phyloP scores from a whole-genome alignment of 2,797 vertebrate genomes.

The Crypturellus tataupa region DNA sequence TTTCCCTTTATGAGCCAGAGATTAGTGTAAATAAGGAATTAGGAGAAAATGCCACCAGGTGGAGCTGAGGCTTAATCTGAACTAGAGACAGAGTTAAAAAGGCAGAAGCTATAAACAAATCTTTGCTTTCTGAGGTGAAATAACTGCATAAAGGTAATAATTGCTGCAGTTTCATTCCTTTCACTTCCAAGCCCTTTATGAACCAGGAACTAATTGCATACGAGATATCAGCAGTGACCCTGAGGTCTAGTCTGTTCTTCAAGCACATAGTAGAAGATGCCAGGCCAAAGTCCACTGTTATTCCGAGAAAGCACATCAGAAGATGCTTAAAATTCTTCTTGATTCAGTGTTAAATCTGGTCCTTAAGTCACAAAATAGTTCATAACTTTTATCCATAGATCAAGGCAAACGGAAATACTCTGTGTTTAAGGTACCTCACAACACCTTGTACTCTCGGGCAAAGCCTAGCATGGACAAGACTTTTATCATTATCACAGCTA shows the following conservation, averaged over 20 bases:
- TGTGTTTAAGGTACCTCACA: not conserved
- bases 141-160: not conserved
- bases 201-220: not conserved
- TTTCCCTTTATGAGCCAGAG: not conserved
- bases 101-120: not conserved
- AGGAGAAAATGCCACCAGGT: not conserved
- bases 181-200: not conserved
- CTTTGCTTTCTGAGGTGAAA: not conserved
- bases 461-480: not conserved
- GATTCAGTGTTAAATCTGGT: not conserved
- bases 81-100: not conserved
- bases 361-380: not conserved
- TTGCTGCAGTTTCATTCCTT: not conserved
- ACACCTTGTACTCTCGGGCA: not conserved
- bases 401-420: not conserved
- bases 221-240: not conserved
- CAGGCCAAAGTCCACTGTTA: not conserved
- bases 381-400: not conserved
- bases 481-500: constrained; percentile 28
- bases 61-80: not conserved
- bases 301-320: not conserved
- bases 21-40: not conserved
- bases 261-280: too few species aligned
- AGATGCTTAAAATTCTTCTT: not conserved
- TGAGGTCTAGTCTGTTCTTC: not conserved